These are phyloP conservation scores for Seira musarum DNA, from an alignment of 2,888 invertebrate species.

Conservation along the genomic window DNA sequence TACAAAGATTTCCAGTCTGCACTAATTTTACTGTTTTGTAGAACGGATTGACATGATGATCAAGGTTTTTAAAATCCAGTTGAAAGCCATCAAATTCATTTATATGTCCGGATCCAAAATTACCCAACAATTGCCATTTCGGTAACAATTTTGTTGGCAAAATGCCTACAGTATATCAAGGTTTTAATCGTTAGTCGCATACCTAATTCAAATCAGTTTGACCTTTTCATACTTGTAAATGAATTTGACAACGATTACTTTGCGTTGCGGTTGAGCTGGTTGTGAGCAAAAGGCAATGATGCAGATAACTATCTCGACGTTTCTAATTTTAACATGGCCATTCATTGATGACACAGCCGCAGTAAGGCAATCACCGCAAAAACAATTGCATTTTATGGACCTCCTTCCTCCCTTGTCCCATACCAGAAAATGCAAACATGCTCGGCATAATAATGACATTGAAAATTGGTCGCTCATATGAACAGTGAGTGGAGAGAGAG, in stretches of 20 bases:
- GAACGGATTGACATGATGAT: too few relatives aligned
- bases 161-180: not conserved
- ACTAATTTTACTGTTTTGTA: too few relatives aligned
- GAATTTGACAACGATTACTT: not conserved
- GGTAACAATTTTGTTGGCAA: not conserved
- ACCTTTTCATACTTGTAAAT: not conserved
- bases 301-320: constrained; percentile 29
- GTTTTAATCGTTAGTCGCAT: not conserved
- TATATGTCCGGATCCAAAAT: not conserved
- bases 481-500: too few relatives aligned
- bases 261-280: too few relatives aligned
- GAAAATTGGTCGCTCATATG: not conserved
- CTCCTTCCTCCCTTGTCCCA: not conserved
- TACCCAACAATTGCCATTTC: not conserved
- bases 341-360: not conserved
- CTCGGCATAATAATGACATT: not conserved
- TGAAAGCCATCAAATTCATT: too few relatives aligned
- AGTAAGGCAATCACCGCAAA: not conserved
- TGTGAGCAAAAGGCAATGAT: constrained; percentile 41
- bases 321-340: constrained; percentile 9
- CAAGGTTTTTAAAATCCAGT: too few relatives aligned
- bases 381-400: not conserved
- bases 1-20: too few relatives aligned
- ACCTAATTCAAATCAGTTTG: not conserved
- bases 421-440: not conserved